phyloP scores from a whole-genome alignment of 64 coral and sea anemone species.

The Actinia tenebrosa region DNA sequence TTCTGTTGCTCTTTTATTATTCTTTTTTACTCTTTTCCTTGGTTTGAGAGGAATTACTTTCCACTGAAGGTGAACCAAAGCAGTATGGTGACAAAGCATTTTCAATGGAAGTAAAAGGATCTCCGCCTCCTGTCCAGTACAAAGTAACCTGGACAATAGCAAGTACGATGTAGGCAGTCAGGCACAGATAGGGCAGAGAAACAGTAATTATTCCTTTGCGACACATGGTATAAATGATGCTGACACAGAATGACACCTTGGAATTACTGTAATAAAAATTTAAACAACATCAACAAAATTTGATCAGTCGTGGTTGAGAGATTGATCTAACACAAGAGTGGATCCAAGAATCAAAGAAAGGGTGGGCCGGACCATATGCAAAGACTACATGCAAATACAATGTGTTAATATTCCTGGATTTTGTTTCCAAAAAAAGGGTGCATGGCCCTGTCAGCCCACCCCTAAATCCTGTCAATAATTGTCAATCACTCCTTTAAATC shows the following conservation, averaged over 20 bases:
- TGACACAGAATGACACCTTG: conserved; percentile 4
- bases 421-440: too few relatives aligned
- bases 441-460: too few relatives aligned
- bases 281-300: too few relatives aligned
- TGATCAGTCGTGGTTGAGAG: too few relatives aligned
- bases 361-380: too few relatives aligned
- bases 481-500: too few relatives aligned
- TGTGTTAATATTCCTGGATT: too few relatives aligned
- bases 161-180: background rate
- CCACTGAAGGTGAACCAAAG: conserved; percentile 15
- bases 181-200: background rate
- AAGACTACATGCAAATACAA: too few relatives aligned
- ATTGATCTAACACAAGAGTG: too few relatives aligned
- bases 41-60: background rate
- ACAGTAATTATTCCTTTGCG: conserved; percentile 15
- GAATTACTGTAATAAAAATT: background rate
- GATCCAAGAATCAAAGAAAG: too few relatives aligned
- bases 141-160: background rate
- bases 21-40: conserved; percentile 12
- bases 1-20: background rate
- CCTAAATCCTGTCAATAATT: too few relatives aligned
- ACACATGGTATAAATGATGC: background rate
- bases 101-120: conserved; percentile 14
- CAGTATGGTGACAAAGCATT: conserved; percentile 20
- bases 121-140: background rate